These are phyloP conservation scores for Scytalopus superciliaris DNA, from an alignment of 2,113 vertebrate species.

Conservation along the genomic window DNA sequence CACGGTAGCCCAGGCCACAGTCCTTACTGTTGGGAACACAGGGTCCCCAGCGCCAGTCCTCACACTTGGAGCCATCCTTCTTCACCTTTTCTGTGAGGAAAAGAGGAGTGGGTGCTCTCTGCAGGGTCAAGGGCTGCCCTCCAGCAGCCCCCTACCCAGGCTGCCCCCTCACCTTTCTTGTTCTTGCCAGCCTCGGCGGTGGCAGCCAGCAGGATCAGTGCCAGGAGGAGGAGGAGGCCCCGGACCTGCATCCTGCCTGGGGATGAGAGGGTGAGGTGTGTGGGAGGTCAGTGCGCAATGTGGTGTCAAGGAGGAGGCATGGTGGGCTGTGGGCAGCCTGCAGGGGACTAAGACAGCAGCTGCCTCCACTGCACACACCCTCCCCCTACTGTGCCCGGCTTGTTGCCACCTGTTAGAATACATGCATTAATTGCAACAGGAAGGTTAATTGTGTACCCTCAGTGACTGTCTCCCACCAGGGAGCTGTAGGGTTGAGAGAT, in stretches of 20 bases:
- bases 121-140: too few species aligned
- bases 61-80: conserved; percentile 78
- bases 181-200: conserved; percentile 78
- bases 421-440: background rate
- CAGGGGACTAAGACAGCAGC: background rate
- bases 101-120: background rate
- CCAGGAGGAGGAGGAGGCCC: conserved; percentile 79
- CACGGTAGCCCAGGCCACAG: conserved; percentile 86
- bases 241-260: conserved; percentile 82
- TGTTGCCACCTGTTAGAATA: rapidly evolving
- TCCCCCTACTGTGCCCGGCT: background rate
- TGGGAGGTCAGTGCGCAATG: rapidly evolving
- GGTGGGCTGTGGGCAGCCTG: background rate
- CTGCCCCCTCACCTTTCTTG: conserved; percentile 74
- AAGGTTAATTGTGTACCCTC: background rate
- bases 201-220: conserved; percentile 74
- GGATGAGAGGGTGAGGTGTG: background rate
- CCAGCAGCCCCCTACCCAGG: too few species aligned
- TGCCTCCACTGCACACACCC: background rate
- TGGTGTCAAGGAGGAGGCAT: rapidly evolving
- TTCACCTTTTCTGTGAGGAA: conserved; percentile 75
- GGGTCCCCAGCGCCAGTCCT: conserved; percentile 84
- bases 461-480: background rate
- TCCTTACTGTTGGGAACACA: conserved; percentile 87
- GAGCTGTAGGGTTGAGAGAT: background rate